phyloP scores from a whole-genome alignment of 2,113 vertebrate genomes.

The Lepidothrix coronata region DNA sequence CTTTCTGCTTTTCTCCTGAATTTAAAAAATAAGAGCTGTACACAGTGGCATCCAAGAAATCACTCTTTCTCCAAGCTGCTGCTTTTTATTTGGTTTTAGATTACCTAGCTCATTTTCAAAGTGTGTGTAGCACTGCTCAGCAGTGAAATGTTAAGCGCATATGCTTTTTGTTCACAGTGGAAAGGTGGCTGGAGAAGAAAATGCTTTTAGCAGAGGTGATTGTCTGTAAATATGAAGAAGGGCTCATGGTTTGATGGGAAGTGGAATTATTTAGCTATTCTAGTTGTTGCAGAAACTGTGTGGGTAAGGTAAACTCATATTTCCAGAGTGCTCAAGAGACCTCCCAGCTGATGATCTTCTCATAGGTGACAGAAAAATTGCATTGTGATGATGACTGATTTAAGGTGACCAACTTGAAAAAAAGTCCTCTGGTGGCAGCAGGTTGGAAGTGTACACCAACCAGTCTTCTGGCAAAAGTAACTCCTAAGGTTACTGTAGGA shows the following conservation, averaged over 20 bases:
- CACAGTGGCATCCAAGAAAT: neutral
- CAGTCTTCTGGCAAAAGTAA: neutral
- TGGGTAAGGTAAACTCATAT: neutral
- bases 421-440: slow-evolving; percentile 41
- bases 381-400: neutral
- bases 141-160: neutral
- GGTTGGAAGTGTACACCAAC: neutral
- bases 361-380: neutral
- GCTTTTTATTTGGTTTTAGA: neutral
- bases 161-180: neutral
- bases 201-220: neutral
- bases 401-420: neutral
- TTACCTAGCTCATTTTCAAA: neutral
- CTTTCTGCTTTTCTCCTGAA: neutral
- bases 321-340: neutral
- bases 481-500: neutral
- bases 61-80: neutral
- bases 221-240: neutral
- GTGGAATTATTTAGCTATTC: neutral
- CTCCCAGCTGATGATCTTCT: neutral
- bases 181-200: neutral
- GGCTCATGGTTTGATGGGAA: neutral
- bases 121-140: neutral
- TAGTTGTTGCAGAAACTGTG: neutral
- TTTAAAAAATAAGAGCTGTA: neutral